Evolutionary conservation across 2,797 vertebrate species (phyloP).

Genomic region (Thaleichthys pacificus): DNA sequence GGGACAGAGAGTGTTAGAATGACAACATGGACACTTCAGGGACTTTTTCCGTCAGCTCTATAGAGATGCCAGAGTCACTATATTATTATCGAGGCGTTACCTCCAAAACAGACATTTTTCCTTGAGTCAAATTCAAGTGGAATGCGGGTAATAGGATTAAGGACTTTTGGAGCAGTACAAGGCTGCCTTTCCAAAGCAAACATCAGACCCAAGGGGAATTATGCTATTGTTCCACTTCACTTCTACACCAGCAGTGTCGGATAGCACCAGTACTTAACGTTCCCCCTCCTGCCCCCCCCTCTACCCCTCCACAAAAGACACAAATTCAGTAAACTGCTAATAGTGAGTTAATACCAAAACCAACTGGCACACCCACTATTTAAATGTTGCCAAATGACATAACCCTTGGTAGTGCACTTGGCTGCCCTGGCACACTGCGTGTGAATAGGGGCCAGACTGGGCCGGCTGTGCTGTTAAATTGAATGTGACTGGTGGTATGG

Average conservation of each 20-base stretch:
- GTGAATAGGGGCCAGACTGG: slow-evolving; percentile 36
- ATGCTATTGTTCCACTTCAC: slow-evolving; percentile 77
- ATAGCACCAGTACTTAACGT: slow-evolving; percentile 58
- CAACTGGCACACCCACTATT: slow-evolving; percentile 17
- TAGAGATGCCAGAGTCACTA: slow-evolving; percentile 35
- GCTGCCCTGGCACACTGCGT: slow-evolving; percentile 24
- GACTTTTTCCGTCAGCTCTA: slow-evolving; percentile 43
- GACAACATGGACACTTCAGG: slow-evolving; percentile 52
- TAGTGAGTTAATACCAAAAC: slow-evolving; percentile 17
- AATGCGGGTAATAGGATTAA: slow-evolving; percentile 83
- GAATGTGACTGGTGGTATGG: slow-evolving; percentile 76
- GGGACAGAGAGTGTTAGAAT: not conserved
- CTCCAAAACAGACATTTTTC: slow-evolving; percentile 66
- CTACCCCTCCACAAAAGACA: slow-evolving; percentile 23
- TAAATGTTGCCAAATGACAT: slow-evolving; percentile 53
- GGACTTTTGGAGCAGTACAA: slow-evolving; percentile 74
- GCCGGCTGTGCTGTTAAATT: slow-evolving; percentile 63
- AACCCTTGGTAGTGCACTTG: slow-evolving; percentile 37
- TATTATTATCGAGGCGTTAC: slow-evolving; percentile 64
- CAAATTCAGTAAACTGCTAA: slow-evolving; percentile 28
- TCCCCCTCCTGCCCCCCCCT: not conserved
- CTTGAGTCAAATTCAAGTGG: slow-evolving; percentile 77
- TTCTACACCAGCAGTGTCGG: slow-evolving; percentile 61
- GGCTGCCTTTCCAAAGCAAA: slow-evolving; percentile 78
- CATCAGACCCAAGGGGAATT: slow-evolving; percentile 73